phyloP scores from a whole-genome alignment of 2,797 vertebrate species.

The Sparus aurata region DNA sequence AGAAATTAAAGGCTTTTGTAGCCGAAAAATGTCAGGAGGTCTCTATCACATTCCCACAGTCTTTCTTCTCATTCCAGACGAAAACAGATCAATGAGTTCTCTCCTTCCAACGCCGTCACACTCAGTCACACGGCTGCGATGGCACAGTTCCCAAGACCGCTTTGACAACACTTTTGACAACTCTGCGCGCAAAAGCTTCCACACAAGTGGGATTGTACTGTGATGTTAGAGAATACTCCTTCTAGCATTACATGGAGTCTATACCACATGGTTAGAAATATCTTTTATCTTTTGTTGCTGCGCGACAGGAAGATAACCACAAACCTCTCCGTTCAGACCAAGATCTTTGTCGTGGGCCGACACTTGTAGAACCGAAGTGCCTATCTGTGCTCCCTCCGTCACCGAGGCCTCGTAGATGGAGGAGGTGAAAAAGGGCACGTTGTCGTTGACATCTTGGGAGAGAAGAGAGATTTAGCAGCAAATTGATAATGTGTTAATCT shows the following conservation, averaged over 20 bases:
- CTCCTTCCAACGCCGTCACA: slow-evolving; percentile 33
- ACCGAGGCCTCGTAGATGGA: slow-evolving; percentile 92
- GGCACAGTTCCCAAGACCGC: slow-evolving; percentile 27
- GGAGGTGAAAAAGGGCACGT: slow-evolving; percentile 95
- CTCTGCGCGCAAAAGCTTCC: slow-evolving; percentile 41
- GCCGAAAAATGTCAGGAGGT: slow-evolving; percentile 50
- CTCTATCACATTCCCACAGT: slow-evolving; percentile 13
- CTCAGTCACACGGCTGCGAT: slow-evolving; percentile 39
- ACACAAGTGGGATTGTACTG: slow-evolving; percentile 18
- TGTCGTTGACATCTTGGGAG: slow-evolving; percentile 92
- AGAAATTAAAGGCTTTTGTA: slow-evolving; percentile 34
- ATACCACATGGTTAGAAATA: not conserved
- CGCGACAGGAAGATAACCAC: slow-evolving; percentile 33
- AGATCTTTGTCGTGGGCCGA: slow-evolving; percentile 92
- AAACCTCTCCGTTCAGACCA: slow-evolving; percentile 91
- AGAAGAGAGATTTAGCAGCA: slow-evolving; percentile 34
- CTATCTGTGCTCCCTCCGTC: slow-evolving; percentile 88
- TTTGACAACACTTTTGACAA: slow-evolving; percentile 38
- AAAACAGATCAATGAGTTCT: slow-evolving; percentile 41
- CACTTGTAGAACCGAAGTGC: slow-evolving; percentile 89
- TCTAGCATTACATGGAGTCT: slow-evolving; percentile 21
- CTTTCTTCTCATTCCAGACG: slow-evolving; percentile 33
- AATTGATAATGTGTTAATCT: slow-evolving; percentile 33
- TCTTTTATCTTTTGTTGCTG: not conserved
- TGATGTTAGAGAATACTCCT: slow-evolving; percentile 34